phyloP scores from a whole-genome alignment of 1,140 invertebrate genomes.

The Monochamus saltuarius region DNA sequence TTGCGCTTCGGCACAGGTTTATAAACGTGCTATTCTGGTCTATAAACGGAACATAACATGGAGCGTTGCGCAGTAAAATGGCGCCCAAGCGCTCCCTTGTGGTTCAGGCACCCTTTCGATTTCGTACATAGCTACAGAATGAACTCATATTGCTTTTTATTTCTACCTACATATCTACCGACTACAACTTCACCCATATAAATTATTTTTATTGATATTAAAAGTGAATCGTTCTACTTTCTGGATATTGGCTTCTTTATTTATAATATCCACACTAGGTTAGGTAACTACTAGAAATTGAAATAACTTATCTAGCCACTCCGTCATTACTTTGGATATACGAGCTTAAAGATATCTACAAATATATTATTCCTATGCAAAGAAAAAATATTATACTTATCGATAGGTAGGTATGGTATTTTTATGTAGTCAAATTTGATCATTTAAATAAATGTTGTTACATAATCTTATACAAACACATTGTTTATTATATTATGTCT shows the following conservation, averaged over 20 bases:
- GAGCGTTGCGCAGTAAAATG: slow-evolving; percentile 43
- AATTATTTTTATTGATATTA: slow-evolving; percentile 16
- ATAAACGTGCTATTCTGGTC: slow-evolving; percentile 47
- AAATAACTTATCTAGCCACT: no score
- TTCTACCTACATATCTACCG: slow-evolving; percentile 2
- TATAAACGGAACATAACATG: slow-evolving; percentile 50
- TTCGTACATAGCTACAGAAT: slow-evolving; percentile 23
- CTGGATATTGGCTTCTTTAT: slow-evolving; percentile 8
- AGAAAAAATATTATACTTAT: no score
- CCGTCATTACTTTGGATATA: no score
- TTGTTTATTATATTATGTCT: no score
- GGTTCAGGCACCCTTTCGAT: slow-evolving; percentile 39
- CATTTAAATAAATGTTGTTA: no score
- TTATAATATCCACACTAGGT: neutral
- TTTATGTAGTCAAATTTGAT: no score
- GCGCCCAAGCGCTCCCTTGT: slow-evolving; percentile 42
- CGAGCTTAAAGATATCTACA: no score
- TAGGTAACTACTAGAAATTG: neutral
- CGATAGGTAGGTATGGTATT: no score
- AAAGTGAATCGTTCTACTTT: slow-evolving; percentile 9
- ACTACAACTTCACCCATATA: slow-evolving; percentile 2
- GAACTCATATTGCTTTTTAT: slow-evolving; percentile 19
- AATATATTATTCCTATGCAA: no score
- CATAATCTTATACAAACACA: no score
- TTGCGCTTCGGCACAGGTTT: slow-evolving; percentile 44